Conservation (phyloP, 2,888 invertebrate species). For the Gonocerus acuteangulatus region DNA sequence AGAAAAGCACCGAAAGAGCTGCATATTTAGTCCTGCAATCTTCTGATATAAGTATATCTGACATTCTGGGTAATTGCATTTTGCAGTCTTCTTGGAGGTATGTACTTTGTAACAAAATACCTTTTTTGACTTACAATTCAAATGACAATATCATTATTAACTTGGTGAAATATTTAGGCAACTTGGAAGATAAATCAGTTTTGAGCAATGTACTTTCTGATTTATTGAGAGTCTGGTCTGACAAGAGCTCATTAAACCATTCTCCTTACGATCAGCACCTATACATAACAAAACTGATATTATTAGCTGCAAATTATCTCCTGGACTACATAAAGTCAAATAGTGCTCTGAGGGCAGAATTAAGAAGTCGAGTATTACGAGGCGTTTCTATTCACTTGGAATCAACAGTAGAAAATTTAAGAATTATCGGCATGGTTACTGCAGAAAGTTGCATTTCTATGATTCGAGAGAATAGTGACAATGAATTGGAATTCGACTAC, state of each 20-base stretch:
- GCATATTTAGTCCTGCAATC: slow-evolving; percentile 51
- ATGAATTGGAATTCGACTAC: slow-evolving; percentile 60
- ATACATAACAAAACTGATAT: slow-evolving; percentile 59
- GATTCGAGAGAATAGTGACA: slow-evolving; percentile 43
- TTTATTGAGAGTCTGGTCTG: slow-evolving; percentile 60
- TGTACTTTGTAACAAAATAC: slow-evolving; percentile 55
- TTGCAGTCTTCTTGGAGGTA: slow-evolving; percentile 57
- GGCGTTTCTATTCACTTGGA: slow-evolving; percentile 65
- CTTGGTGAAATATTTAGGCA: slow-evolving; percentile 54
- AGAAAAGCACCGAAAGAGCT: slow-evolving; percentile 53
- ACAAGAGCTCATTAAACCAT: slow-evolving; percentile 54
- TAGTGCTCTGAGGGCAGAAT: slow-evolving; percentile 34
- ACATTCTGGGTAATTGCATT: slow-evolving; percentile 51
- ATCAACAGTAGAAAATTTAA: slow-evolving; percentile 51
- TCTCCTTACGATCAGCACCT: slow-evolving; percentile 62
- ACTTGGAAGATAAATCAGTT: slow-evolving; percentile 42
- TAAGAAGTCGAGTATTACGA: slow-evolving; percentile 46
- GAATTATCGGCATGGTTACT: slow-evolving; percentile 66
- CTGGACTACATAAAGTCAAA: slow-evolving; percentile 39
- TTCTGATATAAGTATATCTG: slow-evolving; percentile 39
- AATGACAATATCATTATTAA: slow-evolving; percentile 51
- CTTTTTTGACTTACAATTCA: slow-evolving; percentile 49
- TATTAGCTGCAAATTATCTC: slow-evolving; percentile 47
- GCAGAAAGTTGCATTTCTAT: slow-evolving; percentile 50
- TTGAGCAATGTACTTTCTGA: slow-evolving; percentile 42